Base-by-base conservation (phyloP, 2,113 vertebrate species). In the Prunella fulvescens region DNA sequence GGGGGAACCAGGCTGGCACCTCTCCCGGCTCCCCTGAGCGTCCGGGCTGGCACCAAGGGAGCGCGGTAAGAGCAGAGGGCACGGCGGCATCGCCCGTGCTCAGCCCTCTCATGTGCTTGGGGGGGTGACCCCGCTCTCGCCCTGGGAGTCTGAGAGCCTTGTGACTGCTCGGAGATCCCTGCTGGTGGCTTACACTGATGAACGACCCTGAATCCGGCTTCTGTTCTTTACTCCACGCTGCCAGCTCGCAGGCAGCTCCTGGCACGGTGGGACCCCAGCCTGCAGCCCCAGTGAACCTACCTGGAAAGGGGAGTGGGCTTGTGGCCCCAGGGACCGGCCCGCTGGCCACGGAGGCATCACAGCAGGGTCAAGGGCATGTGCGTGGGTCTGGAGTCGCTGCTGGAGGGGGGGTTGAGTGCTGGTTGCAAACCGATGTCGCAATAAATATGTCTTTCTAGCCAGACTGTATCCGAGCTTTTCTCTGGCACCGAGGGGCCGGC, bases 381-480 rank as follows among this genome's bases (percentile, higher is more conserved):
- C 2, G 3, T 3, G 18, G n/a, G 42, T 50, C 48, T 2, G 5
- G 54, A 91, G n/a, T 42, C 4, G 0, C 66, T 2, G 22, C 53
- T 19, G 69, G 11, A 39, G 54, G 31, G 39, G 40, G 10, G 15
- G 13, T 1, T 48, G 65, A 88, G 48, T 40, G 83, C 60, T 81
- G 73, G 9, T 64, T 95, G 44, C 84, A 91, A 95, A 71, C 40
- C 0, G 5, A 69, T 73, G 72, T 83, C 5, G 37, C 88, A 97
- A 97, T 97, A 97, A 97, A 97, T 40, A 18, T 11, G 12, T 90
- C 70, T 90, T 92, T 94, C 76, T 86, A 95, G n/a, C 44, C 69
- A 37, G 64, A 64, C 56, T 86, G 93, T 22, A 51, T 71, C 42
- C 64, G 50, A 88, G 58, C 20, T 92, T 94, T 93, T 65, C 64